Percentiles rank a stretch among this genome's conserved stretches.
Conservation (phyloP, 2,797 vertebrate genomes). For the Setipinna tenuifilis region DNA sequence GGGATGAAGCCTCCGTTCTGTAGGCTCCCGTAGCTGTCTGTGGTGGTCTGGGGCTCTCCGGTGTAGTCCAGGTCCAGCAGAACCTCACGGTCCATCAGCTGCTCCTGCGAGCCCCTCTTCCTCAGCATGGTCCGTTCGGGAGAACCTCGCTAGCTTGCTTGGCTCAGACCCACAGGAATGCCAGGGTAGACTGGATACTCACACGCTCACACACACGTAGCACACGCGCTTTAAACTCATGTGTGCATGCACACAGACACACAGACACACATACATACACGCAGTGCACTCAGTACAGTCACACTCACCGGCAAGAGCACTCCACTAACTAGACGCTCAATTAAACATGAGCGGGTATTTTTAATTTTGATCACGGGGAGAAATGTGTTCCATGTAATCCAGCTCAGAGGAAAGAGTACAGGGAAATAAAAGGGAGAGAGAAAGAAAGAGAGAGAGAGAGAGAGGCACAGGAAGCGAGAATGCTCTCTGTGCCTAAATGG, state of each 20-base stretch:
- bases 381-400: slow-evolving; percentile 29
- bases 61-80: slow-evolving; percentile 71
- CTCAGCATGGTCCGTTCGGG: slow-evolving; percentile 66
- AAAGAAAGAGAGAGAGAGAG: neutral
- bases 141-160: neutral
- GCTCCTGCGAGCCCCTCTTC: slow-evolving; percentile 65
- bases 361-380: slow-evolving; percentile 35
- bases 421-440: neutral
- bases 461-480: neutral
- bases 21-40: slow-evolving; percentile 73
- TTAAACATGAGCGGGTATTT: slow-evolving; percentile 44
- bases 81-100: slow-evolving; percentile 71
- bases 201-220: neutral
- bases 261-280: neutral
- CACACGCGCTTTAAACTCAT: neutral
- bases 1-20: slow-evolving; percentile 73
- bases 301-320: neutral
- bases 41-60: slow-evolving; percentile 60
- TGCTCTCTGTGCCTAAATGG: slow-evolving; percentile 52
- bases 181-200: neutral
- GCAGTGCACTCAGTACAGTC: too few species aligned
- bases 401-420: neutral
- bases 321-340: neutral
- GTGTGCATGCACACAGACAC: neutral
- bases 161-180: neutral